phyloP scores from a whole-genome alignment of 2,113 vertebrate species.

The Bubo bubo region DNA sequence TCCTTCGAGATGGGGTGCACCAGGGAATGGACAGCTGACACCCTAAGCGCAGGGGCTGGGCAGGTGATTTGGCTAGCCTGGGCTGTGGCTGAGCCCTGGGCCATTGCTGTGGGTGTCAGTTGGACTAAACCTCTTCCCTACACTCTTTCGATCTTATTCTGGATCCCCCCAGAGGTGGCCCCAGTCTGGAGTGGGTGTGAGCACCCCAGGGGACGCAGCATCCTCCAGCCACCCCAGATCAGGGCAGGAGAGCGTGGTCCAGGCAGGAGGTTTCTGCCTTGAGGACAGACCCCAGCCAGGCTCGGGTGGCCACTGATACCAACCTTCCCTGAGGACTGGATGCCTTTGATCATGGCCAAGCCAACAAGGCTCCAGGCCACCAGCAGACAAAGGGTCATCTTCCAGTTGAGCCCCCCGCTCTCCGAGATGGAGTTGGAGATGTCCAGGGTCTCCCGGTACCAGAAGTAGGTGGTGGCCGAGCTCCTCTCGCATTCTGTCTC shows the following conservation, averaged over 20 bases:
- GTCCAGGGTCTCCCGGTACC: slow-evolving; percentile 94
- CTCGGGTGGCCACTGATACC: background rate
- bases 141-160: background rate
- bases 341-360: slow-evolving; percentile 94
- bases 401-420: slow-evolving; percentile 95
- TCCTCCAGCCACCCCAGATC: background rate
- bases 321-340: slow-evolving; percentile 98
- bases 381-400: slow-evolving; percentile 92
- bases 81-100: background rate
- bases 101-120: background rate
- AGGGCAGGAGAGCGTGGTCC: background rate
- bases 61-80: background rate
- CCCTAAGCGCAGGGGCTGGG: background rate
- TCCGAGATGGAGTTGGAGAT: slow-evolving; percentile 94
- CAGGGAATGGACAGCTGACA: fast-evolving
- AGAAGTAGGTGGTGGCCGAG: slow-evolving; percentile 98
- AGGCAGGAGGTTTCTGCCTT: background rate
- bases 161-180: background rate
- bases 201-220: background rate
- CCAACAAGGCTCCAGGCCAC: slow-evolving; percentile 93
- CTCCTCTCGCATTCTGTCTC: slow-evolving; percentile 94
- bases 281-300: background rate
- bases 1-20: fast-evolving
- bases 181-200: background rate
- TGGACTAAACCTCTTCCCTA: background rate